Conservation (phyloP, 2,797 vertebrate genomes). For the Limosa lapponica region DNA sequence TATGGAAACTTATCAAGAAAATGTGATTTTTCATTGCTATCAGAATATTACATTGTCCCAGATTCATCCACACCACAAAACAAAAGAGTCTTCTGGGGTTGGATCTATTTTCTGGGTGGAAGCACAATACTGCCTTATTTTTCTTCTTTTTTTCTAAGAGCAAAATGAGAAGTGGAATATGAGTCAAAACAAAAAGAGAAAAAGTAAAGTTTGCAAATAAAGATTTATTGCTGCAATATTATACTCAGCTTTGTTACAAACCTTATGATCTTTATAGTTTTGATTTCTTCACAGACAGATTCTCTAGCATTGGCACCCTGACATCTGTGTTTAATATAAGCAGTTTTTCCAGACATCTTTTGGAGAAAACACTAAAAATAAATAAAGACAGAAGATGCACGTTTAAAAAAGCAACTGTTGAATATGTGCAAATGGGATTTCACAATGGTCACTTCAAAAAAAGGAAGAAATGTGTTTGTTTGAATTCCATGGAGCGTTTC, state of each 20-base stretch:
- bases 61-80: not conserved
- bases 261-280: not conserved
- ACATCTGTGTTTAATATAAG: constrained; percentile 42
- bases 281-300: not conserved
- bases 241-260: not conserved
- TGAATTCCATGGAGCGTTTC: not conserved
- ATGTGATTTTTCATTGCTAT: not conserved
- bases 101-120: not conserved
- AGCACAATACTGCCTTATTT: not conserved
- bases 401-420: not conserved
- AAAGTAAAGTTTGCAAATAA: not conserved
- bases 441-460: not conserved
- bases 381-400: not conserved
- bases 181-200: not conserved
- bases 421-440: not conserved
- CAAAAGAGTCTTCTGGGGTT: not conserved
- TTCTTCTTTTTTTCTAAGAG: not conserved
- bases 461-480: not conserved
- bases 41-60: not conserved
- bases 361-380: not conserved
- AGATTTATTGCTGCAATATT: constrained; percentile 17
- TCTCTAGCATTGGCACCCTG: not conserved
- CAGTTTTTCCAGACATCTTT: not conserved
- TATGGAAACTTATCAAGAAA: not conserved
- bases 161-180: constrained; percentile 3